phyloP scores from a whole-genome alignment of 2,797 vertebrate species.

The Acridotheres tristis region DNA sequence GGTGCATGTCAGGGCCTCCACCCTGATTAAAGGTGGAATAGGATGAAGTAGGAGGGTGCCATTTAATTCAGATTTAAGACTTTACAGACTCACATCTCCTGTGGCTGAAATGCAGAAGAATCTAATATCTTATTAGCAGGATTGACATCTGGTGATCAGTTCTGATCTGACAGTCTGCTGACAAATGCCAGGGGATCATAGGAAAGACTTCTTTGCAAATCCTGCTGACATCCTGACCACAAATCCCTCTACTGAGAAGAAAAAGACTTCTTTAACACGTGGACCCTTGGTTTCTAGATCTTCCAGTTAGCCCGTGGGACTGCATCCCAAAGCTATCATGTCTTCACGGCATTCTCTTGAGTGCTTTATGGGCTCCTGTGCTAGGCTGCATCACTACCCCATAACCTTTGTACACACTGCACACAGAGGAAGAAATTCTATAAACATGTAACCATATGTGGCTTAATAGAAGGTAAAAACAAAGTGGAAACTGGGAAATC shows the following conservation, averaged over 20 bases:
- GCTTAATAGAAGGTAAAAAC: not conserved
- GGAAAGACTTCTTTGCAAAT: not conserved
- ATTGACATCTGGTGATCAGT: not conserved
- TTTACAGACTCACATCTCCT: not conserved
- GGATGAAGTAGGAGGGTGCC: not conserved
- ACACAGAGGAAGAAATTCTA: not conserved
- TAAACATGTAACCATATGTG: not conserved
- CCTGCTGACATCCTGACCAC: not conserved
- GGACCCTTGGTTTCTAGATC: not conserved
- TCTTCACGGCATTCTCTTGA: not conserved
- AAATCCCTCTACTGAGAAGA: not conserved
- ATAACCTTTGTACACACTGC: not conserved
- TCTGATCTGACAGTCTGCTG: not conserved
- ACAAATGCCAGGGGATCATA: not conserved
- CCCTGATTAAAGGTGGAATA: not conserved
- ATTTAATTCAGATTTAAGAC: not conserved
- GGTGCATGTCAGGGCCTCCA: not conserved
- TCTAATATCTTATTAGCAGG: not conserved
- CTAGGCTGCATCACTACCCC: not conserved
- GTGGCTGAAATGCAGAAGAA: not conserved
- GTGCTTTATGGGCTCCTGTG: not conserved
- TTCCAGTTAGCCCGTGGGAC: not conserved
- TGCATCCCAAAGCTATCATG: not conserved
- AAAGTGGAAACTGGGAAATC: not conserved
- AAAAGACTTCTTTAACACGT: not conserved